Conservation (phyloP, 2,888 invertebrate species). For the Tenthredo mesomela region DNA sequence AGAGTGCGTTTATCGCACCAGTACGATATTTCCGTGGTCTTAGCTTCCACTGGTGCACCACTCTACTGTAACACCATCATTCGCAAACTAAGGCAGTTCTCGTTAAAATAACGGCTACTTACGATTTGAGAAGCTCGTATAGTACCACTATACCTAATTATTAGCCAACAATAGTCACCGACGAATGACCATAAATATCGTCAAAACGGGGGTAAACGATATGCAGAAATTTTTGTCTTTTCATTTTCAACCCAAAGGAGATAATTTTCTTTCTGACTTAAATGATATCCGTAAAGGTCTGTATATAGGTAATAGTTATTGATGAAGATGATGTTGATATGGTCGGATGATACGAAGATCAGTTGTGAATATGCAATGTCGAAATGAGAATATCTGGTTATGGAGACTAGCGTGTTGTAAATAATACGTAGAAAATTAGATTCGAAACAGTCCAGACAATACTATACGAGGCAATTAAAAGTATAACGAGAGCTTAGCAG, state of each 20-base stretch:
- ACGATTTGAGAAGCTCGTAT: slow-evolving; percentile 66
- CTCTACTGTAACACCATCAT: slow-evolving; percentile 62
- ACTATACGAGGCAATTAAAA: slow-evolving; percentile 42
- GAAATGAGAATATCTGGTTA: not conserved
- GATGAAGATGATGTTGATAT: not conserved
- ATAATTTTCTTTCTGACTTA: not conserved
- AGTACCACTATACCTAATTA: slow-evolving; percentile 57
- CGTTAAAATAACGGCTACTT: slow-evolving; percentile 70
- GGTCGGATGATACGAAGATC: not conserved
- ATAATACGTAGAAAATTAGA: slow-evolving; percentile 18
- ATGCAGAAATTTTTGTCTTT: not conserved
- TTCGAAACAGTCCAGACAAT: slow-evolving; percentile 39
- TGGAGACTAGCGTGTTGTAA: slow-evolving; percentile 1
- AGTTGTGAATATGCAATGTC: not conserved
- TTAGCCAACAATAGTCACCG: slow-evolving; percentile 39
- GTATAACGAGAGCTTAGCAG: slow-evolving; percentile 41
- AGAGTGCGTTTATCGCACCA: slow-evolving; percentile 13
- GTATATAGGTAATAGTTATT: not conserved
- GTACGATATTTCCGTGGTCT: slow-evolving; percentile 62
- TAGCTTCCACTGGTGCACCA: slow-evolving; percentile 52
- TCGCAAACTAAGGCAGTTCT: slow-evolving; percentile 62
- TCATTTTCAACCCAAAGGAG: not conserved
- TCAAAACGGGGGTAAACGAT: slow-evolving; percentile 10
- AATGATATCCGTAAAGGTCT: not conserved
- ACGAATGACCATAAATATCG: not conserved